Evolutionary conservation across 2,797 vertebrate genomes (phyloP).

Genomic region (Sitta carolinensis): DNA sequence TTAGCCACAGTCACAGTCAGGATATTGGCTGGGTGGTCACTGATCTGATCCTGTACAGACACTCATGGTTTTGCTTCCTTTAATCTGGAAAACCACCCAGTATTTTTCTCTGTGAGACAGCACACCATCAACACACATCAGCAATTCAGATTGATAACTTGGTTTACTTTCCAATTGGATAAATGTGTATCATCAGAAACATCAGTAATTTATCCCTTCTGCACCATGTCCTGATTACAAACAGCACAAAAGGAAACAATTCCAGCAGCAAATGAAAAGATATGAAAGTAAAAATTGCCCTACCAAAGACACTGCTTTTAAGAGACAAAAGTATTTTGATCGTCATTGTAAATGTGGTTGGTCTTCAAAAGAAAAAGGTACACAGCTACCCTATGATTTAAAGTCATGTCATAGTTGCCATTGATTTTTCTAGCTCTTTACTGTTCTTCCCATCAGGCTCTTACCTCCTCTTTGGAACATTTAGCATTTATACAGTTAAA

Average conservation of each 20-base stretch:
- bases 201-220: constrained; percentile 36
- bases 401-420: background rate
- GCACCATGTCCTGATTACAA: background rate
- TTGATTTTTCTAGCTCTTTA: background rate
- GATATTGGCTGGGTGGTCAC: background rate
- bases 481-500: background rate
- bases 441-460: background rate
- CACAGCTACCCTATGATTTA: background rate
- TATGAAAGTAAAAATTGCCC: constrained; percentile 20
- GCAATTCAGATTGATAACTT: background rate
- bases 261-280: constrained; percentile 32
- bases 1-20: background rate
- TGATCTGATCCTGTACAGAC: constrained; percentile 24
- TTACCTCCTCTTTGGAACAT: background rate
- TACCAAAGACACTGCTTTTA: constrained; percentile 12
- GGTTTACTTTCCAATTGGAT: constrained; percentile 19
- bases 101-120: background rate
- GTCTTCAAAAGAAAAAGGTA: background rate
- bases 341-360: background rate
- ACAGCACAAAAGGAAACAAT: constrained; percentile 21
- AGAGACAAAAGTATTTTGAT: constrained; percentile 19
- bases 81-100: constrained; percentile 3
- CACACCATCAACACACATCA: background rate
- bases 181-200: background rate
- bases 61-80: background rate